Conservation (phyloP, 2,888 invertebrate genomes). For the Drosophila tanythrix region DNA sequence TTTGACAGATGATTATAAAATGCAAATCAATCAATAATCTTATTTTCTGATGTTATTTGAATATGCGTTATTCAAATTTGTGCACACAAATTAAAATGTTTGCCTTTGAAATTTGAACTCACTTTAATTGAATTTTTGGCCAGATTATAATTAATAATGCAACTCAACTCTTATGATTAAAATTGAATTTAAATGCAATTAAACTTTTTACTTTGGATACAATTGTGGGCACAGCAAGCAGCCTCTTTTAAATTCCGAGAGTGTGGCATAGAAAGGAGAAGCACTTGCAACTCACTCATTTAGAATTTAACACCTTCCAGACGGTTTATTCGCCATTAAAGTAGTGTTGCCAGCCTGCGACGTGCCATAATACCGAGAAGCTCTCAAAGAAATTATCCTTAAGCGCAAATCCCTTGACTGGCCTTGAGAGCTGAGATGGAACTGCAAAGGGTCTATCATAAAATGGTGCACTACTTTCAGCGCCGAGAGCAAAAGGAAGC, state of each 20-base stretch:
- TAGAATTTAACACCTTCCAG: background rate
- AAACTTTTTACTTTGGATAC: background rate
- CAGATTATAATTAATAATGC: background rate
- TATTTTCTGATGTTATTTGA: background rate
- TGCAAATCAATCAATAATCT: background rate
- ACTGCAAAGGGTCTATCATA: conserved; percentile 49
- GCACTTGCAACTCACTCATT: conserved; percentile 1
- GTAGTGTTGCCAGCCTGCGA: background rate
- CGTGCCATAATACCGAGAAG: conserved; percentile 9
- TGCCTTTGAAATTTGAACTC: background rate
- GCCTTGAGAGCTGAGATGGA: conserved; percentile 31
- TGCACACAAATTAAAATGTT: background rate
- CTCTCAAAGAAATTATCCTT: conserved; percentile 32
- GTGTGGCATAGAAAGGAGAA: background rate
- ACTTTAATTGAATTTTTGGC: background rate
- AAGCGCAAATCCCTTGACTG: conserved; percentile 21
- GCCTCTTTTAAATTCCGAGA: background rate
- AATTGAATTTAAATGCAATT: background rate
- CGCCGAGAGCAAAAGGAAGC: conserved; percentile 3
- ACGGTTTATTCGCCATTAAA: conserved; percentile 11
- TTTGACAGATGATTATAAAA: background rate
- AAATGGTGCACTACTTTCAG: conserved; percentile 50
- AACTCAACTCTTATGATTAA: background rate
- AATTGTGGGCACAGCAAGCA: background rate
- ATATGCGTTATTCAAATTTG: background rate